A percentile compares a stretch with the other conserved stretches of the same genome.
Conservation (phyloP, 2,113 vertebrate genomes). For the Smithornis capensis region DNA sequence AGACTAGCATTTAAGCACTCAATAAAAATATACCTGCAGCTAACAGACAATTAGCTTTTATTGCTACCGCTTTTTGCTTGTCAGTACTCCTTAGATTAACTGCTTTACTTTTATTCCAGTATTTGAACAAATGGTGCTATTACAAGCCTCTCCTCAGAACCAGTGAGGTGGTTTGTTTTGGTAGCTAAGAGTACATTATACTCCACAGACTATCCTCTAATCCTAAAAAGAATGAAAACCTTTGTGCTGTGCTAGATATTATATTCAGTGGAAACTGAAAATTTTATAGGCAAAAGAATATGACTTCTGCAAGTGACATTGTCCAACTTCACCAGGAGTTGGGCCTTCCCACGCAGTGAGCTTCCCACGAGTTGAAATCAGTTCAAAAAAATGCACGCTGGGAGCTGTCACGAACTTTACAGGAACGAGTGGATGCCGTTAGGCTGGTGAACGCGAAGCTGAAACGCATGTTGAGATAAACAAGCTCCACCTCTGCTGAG, state of each 20-base stretch:
- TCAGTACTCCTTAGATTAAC: slow-evolving; percentile 47
- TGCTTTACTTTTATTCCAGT: slow-evolving; percentile 33
- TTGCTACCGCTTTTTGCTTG: slow-evolving; percentile 50
- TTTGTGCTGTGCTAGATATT: not conserved
- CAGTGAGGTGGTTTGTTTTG: slow-evolving; percentile 59
- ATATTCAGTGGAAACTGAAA: not conserved
- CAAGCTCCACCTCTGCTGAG: not conserved
- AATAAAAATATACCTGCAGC: slow-evolving; percentile 57
- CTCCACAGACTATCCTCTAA: slow-evolving; percentile 7
- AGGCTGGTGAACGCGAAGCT: not conserved
- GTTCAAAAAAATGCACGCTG: not conserved
- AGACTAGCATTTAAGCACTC: slow-evolving; percentile 43
- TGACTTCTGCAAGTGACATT: not conserved
- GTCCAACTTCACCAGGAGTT: not conserved
- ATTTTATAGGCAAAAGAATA: slow-evolving; percentile 18
- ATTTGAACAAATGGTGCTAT: slow-evolving; percentile 55
- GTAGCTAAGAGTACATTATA: slow-evolving; percentile 49
- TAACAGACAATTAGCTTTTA: slow-evolving; percentile 67
- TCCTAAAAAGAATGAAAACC: slow-evolving; percentile 27
- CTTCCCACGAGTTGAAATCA: not conserved
- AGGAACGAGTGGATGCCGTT: not conserved
- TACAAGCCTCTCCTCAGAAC: slow-evolving; percentile 28
- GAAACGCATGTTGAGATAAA: not conserved
- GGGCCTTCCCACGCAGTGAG: not conserved
- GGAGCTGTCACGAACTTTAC: not conserved